Evolutionary conservation across 2,888 invertebrate species (phyloP), one percentile per base, ranked within the genome.

Genomic region (Entomobrya proxima): DNA sequence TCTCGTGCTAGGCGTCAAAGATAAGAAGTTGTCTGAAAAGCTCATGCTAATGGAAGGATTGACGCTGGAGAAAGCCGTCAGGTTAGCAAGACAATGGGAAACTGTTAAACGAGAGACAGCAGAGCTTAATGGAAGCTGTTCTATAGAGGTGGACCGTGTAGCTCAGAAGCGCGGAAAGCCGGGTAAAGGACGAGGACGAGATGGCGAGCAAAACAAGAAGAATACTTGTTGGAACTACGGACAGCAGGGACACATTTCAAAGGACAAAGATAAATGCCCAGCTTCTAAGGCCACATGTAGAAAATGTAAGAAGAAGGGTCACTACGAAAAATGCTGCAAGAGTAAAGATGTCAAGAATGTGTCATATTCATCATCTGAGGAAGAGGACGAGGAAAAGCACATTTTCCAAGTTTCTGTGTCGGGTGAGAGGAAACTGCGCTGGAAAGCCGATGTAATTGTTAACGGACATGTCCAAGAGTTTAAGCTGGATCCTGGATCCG

Each of bases 1-100:
- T 15, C 86, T 90, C 5, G 90, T 90, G 0, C 84, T 88, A 0
- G 89, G 88, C 2, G 83, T 90, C n/a, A 24, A 37, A 15, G 85
- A 89, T 58, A 74, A 87, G n/a, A 27, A 67, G 15, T 44, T 89
- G 13, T 80, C 86, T 7, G 83, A 89, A 76, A 88, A 87, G 64
- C 44, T 89, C 5, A 88, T 88, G 61, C n/a, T n/a, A n/a, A n/a
- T 88, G n/a, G 87, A 86, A 18, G 37, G 72, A 1, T 52, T 44
- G n/a, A 86, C 86, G 0, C 58, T 88, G n/a, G 44, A 69, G n/a
- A 69, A 52, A 40, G 87, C 87, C 13, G 52, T 83, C 3, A 58
- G 50, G 13, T 85, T 44, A 61, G 82, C 69, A 11, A 40, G 79
- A 11, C 85, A 86, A 32, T 64, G 61, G 27, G 87, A 87, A 58